phyloP scores from a whole-genome alignment of 2,113 vertebrate genomes.

The Sclerurus mexicanus region DNA sequence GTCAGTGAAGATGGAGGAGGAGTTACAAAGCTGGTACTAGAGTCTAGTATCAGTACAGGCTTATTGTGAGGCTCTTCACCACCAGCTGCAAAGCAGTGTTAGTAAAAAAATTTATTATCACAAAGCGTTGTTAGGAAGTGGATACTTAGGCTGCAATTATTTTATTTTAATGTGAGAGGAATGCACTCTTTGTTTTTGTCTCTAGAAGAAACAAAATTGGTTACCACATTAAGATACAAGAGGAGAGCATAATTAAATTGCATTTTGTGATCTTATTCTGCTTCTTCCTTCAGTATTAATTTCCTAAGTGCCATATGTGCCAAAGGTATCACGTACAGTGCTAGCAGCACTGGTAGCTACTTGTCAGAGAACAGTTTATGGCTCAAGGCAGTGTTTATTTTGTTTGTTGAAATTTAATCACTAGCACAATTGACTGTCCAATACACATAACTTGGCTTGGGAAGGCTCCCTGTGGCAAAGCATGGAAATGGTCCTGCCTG shows the following conservation, averaged over 20 bases:
- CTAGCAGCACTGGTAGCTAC: background rate
- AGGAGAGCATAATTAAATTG: background rate
- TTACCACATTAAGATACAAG: background rate
- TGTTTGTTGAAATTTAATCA: background rate
- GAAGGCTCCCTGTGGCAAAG: background rate
- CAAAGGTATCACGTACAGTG: rapidly evolving
- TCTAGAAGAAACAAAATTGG: background rate
- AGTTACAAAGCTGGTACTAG: background rate
- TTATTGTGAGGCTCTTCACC: background rate
- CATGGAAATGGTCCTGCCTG: rapidly evolving
- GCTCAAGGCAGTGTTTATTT: background rate
- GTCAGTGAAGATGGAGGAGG: background rate
- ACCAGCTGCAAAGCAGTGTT: background rate
- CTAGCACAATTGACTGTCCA: background rate
- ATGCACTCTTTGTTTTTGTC: background rate
- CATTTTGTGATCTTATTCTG: background rate
- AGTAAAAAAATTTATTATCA: background rate
- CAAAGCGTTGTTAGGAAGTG: background rate
- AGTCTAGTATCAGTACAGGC: background rate
- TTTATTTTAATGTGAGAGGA: background rate
- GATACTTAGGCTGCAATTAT: background rate
- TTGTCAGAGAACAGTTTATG: background rate
- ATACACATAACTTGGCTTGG: background rate
- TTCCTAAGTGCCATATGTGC: background rate
- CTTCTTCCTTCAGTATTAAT: background rate